Percentiles rank a stretch among this genome's conserved stretches.
phyloP scores from a whole-genome alignment of 2,113 vertebrate species.

The Tyrannus savana region DNA sequence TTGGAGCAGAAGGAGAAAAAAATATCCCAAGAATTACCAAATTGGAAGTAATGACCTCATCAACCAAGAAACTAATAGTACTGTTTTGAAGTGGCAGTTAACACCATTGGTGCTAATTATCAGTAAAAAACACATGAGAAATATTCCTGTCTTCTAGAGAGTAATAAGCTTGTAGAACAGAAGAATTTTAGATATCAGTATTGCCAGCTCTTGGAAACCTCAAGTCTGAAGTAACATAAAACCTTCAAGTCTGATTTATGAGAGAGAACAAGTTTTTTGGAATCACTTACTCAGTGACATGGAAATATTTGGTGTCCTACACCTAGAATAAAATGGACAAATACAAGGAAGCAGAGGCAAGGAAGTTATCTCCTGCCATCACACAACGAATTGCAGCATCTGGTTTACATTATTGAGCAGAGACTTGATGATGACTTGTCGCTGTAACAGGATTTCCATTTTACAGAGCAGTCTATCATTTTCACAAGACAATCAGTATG shows the following conservation, averaged over 20 bases:
- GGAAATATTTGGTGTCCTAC: background rate
- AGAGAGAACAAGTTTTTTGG: background rate
- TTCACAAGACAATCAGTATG: background rate
- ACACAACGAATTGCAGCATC: background rate
- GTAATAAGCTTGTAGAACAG: background rate
- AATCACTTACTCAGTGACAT: background rate
- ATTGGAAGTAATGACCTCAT: background rate
- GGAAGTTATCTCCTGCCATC: background rate
- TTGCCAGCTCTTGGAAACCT: background rate
- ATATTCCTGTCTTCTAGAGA: background rate
- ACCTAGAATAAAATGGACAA: background rate
- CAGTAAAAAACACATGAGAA: background rate
- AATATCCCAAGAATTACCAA: background rate
- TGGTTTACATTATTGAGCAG: background rate
- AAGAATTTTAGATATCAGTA: background rate
- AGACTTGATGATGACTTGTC: background rate
- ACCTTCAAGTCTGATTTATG: background rate
- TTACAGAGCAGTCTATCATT: background rate
- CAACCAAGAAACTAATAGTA: background rate
- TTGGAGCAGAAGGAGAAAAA: conserved; percentile 59
- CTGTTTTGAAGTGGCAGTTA: background rate
- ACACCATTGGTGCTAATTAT: background rate
- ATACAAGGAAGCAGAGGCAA: background rate
- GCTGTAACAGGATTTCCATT: background rate
- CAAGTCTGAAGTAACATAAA: background rate